Conservation (phyloP, 2,113 vertebrate species). For the Jacana jacana region DNA sequence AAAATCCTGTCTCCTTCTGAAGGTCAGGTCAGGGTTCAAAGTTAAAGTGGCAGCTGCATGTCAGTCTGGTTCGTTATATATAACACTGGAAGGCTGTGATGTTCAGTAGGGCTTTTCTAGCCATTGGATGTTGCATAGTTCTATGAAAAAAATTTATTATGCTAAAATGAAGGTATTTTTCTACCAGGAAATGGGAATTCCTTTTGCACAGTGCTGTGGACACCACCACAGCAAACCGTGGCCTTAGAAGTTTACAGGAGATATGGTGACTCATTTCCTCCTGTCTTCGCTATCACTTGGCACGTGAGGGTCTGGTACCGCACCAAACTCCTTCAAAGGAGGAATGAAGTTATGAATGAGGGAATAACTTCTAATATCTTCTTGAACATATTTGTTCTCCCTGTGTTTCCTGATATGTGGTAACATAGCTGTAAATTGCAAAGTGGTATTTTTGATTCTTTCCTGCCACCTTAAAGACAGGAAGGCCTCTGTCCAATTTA, state of each 20-base stretch:
- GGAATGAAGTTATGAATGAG: not conserved
- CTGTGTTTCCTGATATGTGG: not conserved
- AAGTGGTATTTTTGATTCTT: not conserved
- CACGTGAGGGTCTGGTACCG: not conserved
- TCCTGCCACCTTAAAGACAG: not conserved
- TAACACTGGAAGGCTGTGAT: not conserved
- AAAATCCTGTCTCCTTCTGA: not conserved
- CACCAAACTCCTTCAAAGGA: not conserved
- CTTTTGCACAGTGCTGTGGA: not conserved
- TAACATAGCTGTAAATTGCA: not conserved
- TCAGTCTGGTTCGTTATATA: accelerated
- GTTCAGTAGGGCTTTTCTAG: not conserved
- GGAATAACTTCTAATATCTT: not conserved
- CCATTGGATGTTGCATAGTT: not conserved
- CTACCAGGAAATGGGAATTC: not conserved
- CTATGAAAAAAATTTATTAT: not conserved
- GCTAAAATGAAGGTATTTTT: not conserved
- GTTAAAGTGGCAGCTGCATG: not conserved
- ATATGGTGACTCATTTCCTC: not conserved
- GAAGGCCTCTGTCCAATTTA: not conserved
- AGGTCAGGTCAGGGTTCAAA: not conserved
- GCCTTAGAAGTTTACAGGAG: not conserved
- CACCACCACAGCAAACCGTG: accelerated
- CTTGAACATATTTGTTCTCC: not conserved
- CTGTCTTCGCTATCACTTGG: not conserved